Base-by-base conservation (phyloP, 1,140 invertebrate species). In the Pygmarrhopalites habei region DNA sequence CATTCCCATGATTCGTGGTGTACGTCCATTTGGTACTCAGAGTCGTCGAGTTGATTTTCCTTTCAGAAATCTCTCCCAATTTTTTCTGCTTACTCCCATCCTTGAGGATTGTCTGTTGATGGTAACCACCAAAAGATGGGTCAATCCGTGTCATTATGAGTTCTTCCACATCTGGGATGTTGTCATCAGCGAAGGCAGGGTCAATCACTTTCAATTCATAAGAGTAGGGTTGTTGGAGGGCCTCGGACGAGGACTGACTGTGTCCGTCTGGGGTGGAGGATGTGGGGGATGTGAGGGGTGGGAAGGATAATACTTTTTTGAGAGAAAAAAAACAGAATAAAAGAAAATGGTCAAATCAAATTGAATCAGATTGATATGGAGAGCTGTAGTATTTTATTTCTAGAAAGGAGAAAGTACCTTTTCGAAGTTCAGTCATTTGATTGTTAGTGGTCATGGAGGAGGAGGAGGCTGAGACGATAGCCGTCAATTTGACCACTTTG, bases 151-250 rank as follows among this genome's bases (percentile, higher is more conserved):
- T 70, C 68, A 70, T 70, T 19, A 70, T 70, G 28, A 70, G 60
- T 46, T 70, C 68, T 21, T 67, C 68, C 5, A 70, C 68, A 59
- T 70, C 67, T 35, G 68, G 68, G 29, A 70, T 64, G 41, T 67
- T 61, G 26, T 70, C 68, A 55, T 69, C 68, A 17, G 44, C 58
- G 35, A 56, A 66, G 10, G 64, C 21, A 2, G 62, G 63, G 32
- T 70, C 65, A n/a, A 67, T 35, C 19, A 70, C 57, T 30, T 65
- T 70, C 14, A 70, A 41, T 52, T 70, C 68, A 35, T 67, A 70
- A n/a, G n/a, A n/a, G 44, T 66, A 66, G 46, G 51, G 46, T 21
- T 49, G 64, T 29, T 58, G n/a, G n/a, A n/a, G n/a, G n/a, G n/a
- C n/a, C n/a, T n/a, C n/a, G n/a, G 65, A 53, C 1, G 29, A 30